Conservation (phyloP, 2,888 invertebrate species). For the Oscheius onirici region DNA sequence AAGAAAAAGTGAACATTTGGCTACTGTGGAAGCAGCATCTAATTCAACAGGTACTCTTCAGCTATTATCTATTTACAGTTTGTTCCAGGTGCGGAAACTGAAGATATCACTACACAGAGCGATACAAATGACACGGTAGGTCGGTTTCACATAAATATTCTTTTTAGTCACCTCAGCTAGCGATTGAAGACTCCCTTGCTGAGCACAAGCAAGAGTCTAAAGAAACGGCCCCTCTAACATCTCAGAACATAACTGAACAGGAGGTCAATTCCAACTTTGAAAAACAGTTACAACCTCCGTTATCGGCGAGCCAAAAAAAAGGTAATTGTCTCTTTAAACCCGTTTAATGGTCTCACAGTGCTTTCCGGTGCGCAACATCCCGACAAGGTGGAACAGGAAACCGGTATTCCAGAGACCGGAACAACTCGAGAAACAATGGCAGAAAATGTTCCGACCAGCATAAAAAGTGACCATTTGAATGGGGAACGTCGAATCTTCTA, state of each 20-base stretch:
- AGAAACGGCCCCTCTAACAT: too few species aligned
- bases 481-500: too few species aligned
- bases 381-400: not conserved
- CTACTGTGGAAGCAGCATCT: too few species aligned
- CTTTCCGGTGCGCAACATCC: not conserved
- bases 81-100: not conserved
- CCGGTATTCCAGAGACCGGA: not conserved
- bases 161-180: not conserved
- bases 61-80: not conserved
- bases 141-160: too few species aligned
- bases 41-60: too few species aligned
- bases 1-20: not conserved
- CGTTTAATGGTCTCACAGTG: not conserved
- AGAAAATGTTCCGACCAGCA: too few species aligned
- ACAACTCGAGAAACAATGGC: not conserved
- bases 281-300: constrained; percentile 6
- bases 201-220: not conserved
- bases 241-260: too few species aligned
- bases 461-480: too few species aligned
- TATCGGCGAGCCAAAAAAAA: constrained; percentile 1
- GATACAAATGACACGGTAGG: not conserved
- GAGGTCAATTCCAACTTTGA: not conserved
- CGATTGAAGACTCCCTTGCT: not conserved
- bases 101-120: not conserved
- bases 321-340: not conserved